phyloP scores from a whole-genome alignment of 2,888 invertebrate genomes.

The Heliconius aoede region DNA sequence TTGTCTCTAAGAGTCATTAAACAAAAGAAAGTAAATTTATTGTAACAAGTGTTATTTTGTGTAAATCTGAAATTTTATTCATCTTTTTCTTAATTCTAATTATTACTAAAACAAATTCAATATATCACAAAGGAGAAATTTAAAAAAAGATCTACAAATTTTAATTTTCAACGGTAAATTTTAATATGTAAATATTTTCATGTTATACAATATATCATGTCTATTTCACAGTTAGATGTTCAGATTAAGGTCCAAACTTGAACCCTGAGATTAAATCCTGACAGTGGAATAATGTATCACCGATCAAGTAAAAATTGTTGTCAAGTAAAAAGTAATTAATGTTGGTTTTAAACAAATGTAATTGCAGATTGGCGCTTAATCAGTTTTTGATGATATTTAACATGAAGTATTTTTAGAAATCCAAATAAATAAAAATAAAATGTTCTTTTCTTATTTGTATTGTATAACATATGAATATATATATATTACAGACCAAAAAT shows the following conservation, averaged over 20 bases:
- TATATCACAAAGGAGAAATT: too few species aligned
- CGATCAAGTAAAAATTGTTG: background rate
- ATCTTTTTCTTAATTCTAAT: background rate
- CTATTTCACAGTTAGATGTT: conserved; percentile 1
- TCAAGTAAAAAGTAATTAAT: background rate
- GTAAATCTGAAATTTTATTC: background rate
- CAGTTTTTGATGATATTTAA: too few species aligned
- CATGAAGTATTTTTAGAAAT: too few species aligned
- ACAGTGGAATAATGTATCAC: conserved; percentile 1
- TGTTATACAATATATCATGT: background rate
- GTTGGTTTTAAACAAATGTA: background rate
- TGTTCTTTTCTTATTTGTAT: too few species aligned
- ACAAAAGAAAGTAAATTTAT: background rate
- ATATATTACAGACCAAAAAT: too few species aligned
- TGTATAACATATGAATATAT: too few species aligned
- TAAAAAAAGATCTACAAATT: background rate
- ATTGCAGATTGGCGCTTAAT: background rate
- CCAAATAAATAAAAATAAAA: too few species aligned
- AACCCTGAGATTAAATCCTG: conserved; percentile 1
- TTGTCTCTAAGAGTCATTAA: conserved; percentile 19
- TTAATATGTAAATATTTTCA: background rate
- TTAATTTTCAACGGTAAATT: background rate
- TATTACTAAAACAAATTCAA: background rate
- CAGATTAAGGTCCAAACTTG: background rate
- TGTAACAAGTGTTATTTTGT: background rate